Base-by-base conservation (phyloP, 1,140 invertebrate genomes). In the Drosophila nasuta region DNA sequence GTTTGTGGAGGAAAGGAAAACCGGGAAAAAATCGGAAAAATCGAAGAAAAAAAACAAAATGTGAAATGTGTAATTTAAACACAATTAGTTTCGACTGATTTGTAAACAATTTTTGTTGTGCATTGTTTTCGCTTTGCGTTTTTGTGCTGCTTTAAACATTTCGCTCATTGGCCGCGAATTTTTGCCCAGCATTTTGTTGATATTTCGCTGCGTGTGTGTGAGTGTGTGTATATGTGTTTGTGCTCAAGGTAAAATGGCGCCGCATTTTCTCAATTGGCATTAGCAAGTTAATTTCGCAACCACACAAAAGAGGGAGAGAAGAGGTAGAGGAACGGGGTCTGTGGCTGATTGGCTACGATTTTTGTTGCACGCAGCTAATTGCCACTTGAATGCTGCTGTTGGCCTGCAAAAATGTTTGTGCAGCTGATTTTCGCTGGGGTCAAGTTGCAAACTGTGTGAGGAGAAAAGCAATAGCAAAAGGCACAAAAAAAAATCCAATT, bases 41-140 rank as follows among this genome's bases (percentile, higher is more conserved):
- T 13, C 13, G 13, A 13, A 13, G 13, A 25, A 25, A 3, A 25
- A 25, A 25, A 25, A 25, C 20, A 25, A 25, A 25, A 25, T 25
- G 20, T 25, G 20, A 71, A 62, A 67, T 71, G 57, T 89, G 70
- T 89, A 88, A 85, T 88, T 89, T 85, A 89, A 88, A 85, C 72
- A 78, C 77, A 77, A 89, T 89, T 89, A 88, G 60, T 79, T 85
- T 85, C 69, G 17, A 52, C 13, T 51, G 13, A 75, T 76, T 73
- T 64, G 83, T 86, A 86, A 86, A 86, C 82, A 86, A 79, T 73
- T 77, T 69, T n/a, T 41, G 25, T 77, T 69, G 15, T 41, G 25
- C 43, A 38, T 58, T 64, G 64, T 85, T 74, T 67, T 57, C 35
- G 38, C 35, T 15, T 66, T 38, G 45, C 41, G 13, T 38, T 66